phyloP scores from a whole-genome alignment of 2,888 invertebrate genomes.

The Eupithecia tripunctaria region DNA sequence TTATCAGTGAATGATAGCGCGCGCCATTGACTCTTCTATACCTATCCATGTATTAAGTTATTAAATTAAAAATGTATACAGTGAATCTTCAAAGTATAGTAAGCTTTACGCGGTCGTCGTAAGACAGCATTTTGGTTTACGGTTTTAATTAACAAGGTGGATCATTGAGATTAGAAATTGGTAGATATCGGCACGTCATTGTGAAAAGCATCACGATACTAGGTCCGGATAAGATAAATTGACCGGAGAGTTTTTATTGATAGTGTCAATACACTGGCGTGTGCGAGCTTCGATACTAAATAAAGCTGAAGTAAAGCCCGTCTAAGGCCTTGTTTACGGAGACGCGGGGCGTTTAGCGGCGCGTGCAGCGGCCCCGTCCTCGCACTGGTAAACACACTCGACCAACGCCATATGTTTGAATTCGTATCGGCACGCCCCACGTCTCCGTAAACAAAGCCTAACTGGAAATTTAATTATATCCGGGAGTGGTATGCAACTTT shows the following conservation, averaged over 20 bases:
- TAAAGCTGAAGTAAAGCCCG: constrained; percentile 30
- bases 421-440: too few species aligned
- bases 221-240: constrained; percentile 81
- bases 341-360: too few species aligned
- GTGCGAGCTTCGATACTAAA: constrained; percentile 52
- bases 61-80: constrained; percentile 79
- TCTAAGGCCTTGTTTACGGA: too few species aligned
- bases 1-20: constrained; percentile 77
- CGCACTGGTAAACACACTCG: too few species aligned
- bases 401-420: too few species aligned
- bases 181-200: constrained; percentile 83
- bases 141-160: constrained; percentile 78
- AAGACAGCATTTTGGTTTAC: constrained; percentile 54
- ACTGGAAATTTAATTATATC: constrained; percentile 22
- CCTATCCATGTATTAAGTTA: constrained; percentile 81
- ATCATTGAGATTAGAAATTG: constrained; percentile 83
- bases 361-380: too few species aligned
- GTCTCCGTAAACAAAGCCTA: too few species aligned
- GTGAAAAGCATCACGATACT: constrained; percentile 82
- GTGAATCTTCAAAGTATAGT: constrained; percentile 49
- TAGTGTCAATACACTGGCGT: constrained; percentile 70
- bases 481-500: constrained; percentile 15
- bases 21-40: constrained; percentile 76
- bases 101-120: constrained; percentile 52
- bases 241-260: constrained; percentile 77